Evolutionary conservation across 1,140 invertebrate genomes (phyloP), one percentile per base, ranked within the genome.

Genomic region (Trachelipus rathkii): DNA sequence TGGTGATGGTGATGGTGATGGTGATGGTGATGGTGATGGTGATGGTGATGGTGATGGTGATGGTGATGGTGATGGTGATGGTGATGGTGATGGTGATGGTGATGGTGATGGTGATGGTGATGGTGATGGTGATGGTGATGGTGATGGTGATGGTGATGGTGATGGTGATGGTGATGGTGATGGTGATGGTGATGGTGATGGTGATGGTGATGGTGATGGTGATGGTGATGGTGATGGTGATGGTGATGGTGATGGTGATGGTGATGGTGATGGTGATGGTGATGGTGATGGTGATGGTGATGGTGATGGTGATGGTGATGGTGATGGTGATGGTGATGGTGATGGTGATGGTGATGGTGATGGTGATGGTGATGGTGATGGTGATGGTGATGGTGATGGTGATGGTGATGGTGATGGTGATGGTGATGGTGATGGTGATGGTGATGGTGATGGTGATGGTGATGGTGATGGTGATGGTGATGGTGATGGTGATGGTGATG

Each of bases 371-470:
- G 50, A 53, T 53, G 50, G 50, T n/a, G 50, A 53, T 10, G 50
- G 50, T n/a, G 50, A 53, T 53, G 50, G 50, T 53, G 50, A 53
- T 53, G n/a, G n/a, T n/a, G 50, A 53, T 53, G n/a, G 50, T n/a
- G 50, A 53, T 53, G n/a, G 50, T 53, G 50, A 53, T 53, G n/a
- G 50, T 53, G n/a, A 53, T 53, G 50, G 50, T n/a, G n/a, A n/a
- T n/a, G n/a, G n/a, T n/a, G n/a, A n/a, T n/a, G n/a, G n/a, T n/a
- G n/a, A n/a, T n/a, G n/a, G n/a, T n/a, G 50, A n/a, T 53, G 50
- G n/a, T 53, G 50, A 53, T 53, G 50, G 50, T 53, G 50, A 53
- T 53, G 50, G 50, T 53, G 50, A 53, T 53, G n/a, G n/a, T n/a
- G 10, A 53, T 53, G 50, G n/a, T n/a, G n/a, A n/a, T n/a, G n/a